Conservation (phyloP, 2,888 invertebrate species). For the Hyposoter dolosus region DNA sequence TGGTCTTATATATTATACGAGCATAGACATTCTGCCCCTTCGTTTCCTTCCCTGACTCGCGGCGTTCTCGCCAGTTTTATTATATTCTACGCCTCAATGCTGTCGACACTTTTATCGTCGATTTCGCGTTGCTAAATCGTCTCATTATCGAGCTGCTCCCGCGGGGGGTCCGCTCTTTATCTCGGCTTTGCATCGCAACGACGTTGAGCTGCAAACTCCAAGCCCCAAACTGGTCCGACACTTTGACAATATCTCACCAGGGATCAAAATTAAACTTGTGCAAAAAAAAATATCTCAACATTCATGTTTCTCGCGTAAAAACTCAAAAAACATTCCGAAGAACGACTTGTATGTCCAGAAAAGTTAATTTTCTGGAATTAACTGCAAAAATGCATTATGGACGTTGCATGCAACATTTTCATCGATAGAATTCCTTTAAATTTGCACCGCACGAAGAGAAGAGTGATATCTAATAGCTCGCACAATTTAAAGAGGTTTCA, state of each 20-base stretch:
- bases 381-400: no score
- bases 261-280: background rate
- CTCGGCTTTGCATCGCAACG: slow-evolving; percentile 80
- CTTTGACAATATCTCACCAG: slow-evolving; percentile 72
- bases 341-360: background rate
- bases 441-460: no score
- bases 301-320: background rate
- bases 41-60: slow-evolving; percentile 32
- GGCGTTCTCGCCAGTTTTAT: slow-evolving; percentile 43
- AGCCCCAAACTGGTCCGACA: slow-evolving; percentile 73
- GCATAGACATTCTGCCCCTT: slow-evolving; percentile 52
- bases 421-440: no score
- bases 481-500: no score
- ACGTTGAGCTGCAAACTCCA: slow-evolving; percentile 64
- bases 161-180: slow-evolving; percentile 76
- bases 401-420: no score
- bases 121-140: slow-evolving; percentile 83
- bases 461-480: no score
- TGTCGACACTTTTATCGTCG: slow-evolving; percentile 72
- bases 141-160: slow-evolving; percentile 81
- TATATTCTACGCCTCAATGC: slow-evolving; percentile 34
- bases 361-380: no score
- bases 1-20: slow-evolving; percentile 52
- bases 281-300: background rate
- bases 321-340: background rate